Base-by-base conservation (phyloP, 2,113 vertebrate species). In the Polyodon spathula region DNA sequence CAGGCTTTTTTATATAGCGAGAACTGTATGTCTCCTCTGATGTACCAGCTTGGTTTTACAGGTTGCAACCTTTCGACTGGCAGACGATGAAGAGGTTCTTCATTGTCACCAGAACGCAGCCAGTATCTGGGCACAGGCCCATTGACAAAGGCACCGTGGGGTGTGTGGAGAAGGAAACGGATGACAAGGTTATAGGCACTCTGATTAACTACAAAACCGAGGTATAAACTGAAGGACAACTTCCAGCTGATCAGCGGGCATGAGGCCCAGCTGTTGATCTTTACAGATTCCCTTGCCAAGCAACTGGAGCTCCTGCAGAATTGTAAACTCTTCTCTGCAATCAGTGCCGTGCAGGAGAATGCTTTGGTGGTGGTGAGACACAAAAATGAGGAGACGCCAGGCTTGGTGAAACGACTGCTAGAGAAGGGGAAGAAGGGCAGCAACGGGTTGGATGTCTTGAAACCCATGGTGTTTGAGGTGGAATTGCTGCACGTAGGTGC, bases 231-330 rank as follows among this genome's bases (percentile, higher is more conserved):
- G 60, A 68, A 38, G 46, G 79, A 78, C 53, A 76, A 86, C 64
- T 74, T 75, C 0, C 76, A 82, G 62, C 66, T 75, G 0, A 77
- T 90, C 55, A 79, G 68, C 40, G 72, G 63, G 2, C 83, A 83
- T 67, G 84, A 90, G 70, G 86, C 85, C 37, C 80, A 84, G 66
- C 77, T 90, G 0, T 73, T 90, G 63, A 75, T 88, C 63, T 84
- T 76, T 6, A 63, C 89, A 1, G 63, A 77, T 27, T 58, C 69
- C 1, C n/a, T 54, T 0, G 69, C 61, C 53, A 76, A 69, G 5
- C 76, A 86, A 9, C 69, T 84, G 56, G 81, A 85, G 63, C 68
- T 88, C 48, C 65, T 90, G 64, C 75, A 77, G 44, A 82, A 83
- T 63, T 73, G 76, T 3, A 78, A 78, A 72, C 81, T 88, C n/a